These are phyloP conservation scores for Empis livida DNA, from an alignment of 2,888 invertebrate species.

Conservation along the genomic window DNA sequence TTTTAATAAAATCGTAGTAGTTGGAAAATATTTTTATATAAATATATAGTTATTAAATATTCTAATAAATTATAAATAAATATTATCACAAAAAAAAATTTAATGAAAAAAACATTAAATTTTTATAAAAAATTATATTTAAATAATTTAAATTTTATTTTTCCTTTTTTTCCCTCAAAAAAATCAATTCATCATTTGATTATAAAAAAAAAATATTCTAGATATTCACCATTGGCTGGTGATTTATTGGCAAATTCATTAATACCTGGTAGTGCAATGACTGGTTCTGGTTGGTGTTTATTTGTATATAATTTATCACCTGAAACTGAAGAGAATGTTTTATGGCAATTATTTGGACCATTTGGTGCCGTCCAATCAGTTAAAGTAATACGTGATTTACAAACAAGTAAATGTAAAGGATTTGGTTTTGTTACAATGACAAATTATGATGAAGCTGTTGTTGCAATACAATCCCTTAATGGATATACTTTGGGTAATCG, in stretches of 20 bases:
- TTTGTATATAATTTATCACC: slow-evolving; percentile 93
- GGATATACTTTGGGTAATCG: slow-evolving; percentile 92
- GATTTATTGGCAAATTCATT: slow-evolving; percentile 63
- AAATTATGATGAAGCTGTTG: slow-evolving; percentile 92
- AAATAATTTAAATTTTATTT: neutral
- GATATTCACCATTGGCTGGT: slow-evolving; percentile 67
- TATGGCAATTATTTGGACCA: slow-evolving; percentile 95
- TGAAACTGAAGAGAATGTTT: slow-evolving; percentile 88
- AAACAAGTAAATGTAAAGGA: slow-evolving; percentile 95
- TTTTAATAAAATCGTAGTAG: too few species aligned
- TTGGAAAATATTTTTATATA: too few species aligned
- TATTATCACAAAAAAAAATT: neutral
- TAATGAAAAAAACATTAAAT: neutral
- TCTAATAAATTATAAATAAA: too few species aligned
- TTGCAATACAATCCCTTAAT: slow-evolving; percentile 91
- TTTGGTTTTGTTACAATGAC: slow-evolving; percentile 98
- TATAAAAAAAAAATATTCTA: slow-evolving; percentile 30
- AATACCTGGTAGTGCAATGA: slow-evolving; percentile 73
- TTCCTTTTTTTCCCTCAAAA: neutral
- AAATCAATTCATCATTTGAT: too few species aligned
- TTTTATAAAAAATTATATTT: neutral
- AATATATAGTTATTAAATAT: too few species aligned
- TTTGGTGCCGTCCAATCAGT: slow-evolving; percentile 96
- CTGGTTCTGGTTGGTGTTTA: slow-evolving; percentile 67
- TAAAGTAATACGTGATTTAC: slow-evolving; percentile 89